Conservation (phyloP, 2,113 vertebrate genomes). For the Orientallactaga bullata region DNA sequence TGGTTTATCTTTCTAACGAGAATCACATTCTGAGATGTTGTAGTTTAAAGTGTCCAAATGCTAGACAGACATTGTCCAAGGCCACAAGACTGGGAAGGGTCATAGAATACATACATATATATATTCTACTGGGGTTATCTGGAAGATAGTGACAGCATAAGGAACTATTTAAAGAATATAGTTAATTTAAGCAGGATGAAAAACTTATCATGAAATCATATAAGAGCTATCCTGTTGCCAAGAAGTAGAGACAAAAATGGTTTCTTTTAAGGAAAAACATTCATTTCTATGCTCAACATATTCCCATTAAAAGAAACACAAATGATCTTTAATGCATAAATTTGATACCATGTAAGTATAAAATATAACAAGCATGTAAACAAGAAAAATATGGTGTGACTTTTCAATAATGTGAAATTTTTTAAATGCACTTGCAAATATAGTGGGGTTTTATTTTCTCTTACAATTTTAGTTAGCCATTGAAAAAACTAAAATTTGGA, state of each 20-base stretch:
- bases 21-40: not conserved
- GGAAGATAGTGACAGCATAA: not conserved
- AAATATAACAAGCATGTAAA: constrained; percentile 9
- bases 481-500: constrained; percentile 44
- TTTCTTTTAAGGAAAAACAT: not conserved
- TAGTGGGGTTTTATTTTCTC: not conserved
- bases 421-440: not conserved
- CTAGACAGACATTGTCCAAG: not conserved
- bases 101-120: not conserved
- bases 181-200: not conserved
- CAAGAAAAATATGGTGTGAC: constrained; percentile 10
- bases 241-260: constrained; percentile 1
- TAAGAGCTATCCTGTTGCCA: not conserved
- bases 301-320: not conserved
- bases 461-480: constrained; percentile 33
- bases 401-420: constrained; percentile 21
- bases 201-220: not conserved
- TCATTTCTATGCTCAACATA: not conserved
- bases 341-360: not conserved
- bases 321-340: constrained; percentile 2
- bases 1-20: constrained; percentile 23
- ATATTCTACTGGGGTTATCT: not conserved
- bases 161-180: not conserved
- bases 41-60: not conserved
- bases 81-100: not conserved